A percentile compares a stretch with the other conserved stretches of the same genome.
phyloP scores from a whole-genome alignment of 2,113 vertebrate genomes.

The Gopherus flavomarginatus region DNA sequence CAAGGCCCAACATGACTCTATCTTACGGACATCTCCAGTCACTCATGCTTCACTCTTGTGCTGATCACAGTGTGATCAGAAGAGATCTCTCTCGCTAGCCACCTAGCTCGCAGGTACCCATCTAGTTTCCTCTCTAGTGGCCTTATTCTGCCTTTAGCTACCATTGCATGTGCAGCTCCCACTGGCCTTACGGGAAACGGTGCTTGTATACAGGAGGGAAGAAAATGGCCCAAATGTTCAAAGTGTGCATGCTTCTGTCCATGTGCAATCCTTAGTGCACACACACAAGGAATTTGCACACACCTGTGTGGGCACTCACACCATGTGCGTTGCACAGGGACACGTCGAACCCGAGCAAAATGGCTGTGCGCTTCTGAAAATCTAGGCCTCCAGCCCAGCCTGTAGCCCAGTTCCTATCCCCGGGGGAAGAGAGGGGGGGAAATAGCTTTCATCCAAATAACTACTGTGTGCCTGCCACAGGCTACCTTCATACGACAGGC shows the following conservation, averaged over 20 bases:
- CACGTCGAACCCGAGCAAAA: background rate
- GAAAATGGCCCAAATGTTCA: background rate
- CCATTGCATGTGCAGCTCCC: background rate
- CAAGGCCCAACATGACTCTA: background rate
- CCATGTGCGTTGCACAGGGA: background rate
- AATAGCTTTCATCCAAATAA: background rate
- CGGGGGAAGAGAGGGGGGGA: too few relatives aligned
- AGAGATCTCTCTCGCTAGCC: background rate
- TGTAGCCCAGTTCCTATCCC: background rate
- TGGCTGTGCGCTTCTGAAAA: background rate
- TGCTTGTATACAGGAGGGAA: background rate
- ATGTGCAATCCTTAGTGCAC: background rate
- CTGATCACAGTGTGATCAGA: background rate
- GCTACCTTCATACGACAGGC: background rate
- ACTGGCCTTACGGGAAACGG: background rate
- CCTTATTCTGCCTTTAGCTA: background rate
- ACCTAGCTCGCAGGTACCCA: background rate
- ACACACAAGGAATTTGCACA: background rate
- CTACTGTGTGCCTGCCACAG: background rate
- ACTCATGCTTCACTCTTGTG: background rate
- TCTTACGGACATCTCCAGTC: background rate
- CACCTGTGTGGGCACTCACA: background rate
- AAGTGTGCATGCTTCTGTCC: background rate
- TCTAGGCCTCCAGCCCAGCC: background rate
- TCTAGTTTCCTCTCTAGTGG: background rate